Base-by-base conservation (phyloP, 2,113 vertebrate species). In the Pholis gunnellus region DNA sequence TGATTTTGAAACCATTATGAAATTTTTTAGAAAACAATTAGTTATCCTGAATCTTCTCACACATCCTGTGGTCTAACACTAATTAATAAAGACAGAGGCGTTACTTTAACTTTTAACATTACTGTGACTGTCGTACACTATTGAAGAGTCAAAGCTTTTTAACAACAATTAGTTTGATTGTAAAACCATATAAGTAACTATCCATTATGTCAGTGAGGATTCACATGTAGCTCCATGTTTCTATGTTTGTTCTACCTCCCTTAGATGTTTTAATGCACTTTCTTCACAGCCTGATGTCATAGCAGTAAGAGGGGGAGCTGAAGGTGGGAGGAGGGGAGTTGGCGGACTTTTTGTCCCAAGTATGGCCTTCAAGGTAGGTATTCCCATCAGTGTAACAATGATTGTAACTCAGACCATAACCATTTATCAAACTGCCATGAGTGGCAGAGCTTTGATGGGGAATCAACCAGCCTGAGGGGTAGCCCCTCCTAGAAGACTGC, bases 401-500 rank as follows among this genome's bases (percentile, higher is more conserved):
- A 52, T 27, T 75, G 31, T 52, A 27, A 50, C 22, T 34, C n/a
- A 59, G 17, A 40, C 31, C n/a, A 3, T 27, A 40, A 40, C 34
- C 69, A 72, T 74, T 20, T n/a, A 25, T 63, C 29, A 74, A 63
- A n/a, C 57, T 36, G 42, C 72, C 38, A 60, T 44, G 38, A 60
- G 18, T 27, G 40, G 38, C 11, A 60, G 56, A 73, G 38, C 56
- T 73, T 9, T 63, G 15, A 65, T 14, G 14, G 60, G 22, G 31
- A 20, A 38, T 22, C 38, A 44, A 59, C n/a, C 38, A 31, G 70
- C 52, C 34, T 64, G 44, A 63, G 20, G 42, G 57, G 44, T 25
- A 11, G 59, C 59, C 27, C 9, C 44, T 75, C 15, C 46, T 50
- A 2, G 59, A 63, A 48, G 20, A 61, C 25, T 11, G 1, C 22